Evolutionary conservation across 2,113 vertebrate genomes (phyloP).

Genomic region (Axis porcinus): DNA sequence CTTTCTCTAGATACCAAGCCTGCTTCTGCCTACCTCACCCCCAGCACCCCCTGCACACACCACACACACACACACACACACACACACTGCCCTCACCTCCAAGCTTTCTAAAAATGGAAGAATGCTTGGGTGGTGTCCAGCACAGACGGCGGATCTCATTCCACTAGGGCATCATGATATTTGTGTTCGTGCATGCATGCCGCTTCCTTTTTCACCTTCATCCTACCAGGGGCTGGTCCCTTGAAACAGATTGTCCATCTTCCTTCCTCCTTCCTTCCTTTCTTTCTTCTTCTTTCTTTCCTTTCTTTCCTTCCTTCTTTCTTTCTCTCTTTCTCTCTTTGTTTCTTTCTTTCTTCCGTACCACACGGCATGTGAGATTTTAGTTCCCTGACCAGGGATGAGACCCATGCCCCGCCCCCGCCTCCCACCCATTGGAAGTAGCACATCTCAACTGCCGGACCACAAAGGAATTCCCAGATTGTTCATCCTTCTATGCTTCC

Average conservation of each 20-base stretch:
- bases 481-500: neutral
- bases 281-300: neutral
- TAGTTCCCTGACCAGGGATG: neutral
- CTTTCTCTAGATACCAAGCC: neutral
- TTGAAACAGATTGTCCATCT: neutral
- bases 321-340: too few relatives aligned
- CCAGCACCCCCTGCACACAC: neutral
- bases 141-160: rapidly evolving
- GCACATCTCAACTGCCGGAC: neutral
- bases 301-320: neutral
- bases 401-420: rapidly evolving
- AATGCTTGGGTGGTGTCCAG: neutral
- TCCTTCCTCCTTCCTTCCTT: neutral
- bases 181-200: neutral
- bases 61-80: too few relatives aligned
- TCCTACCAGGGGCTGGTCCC: neutral
- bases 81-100: neutral
- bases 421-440: neutral
- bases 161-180: rapidly evolving
- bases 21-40: neutral
- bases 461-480: neutral
- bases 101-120: neutral
- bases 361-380: neutral
- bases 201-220: neutral
- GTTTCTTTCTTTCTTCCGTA: rapidly evolving